phyloP scores from a whole-genome alignment of 2,113 vertebrate species.

The Lota lota region DNA sequence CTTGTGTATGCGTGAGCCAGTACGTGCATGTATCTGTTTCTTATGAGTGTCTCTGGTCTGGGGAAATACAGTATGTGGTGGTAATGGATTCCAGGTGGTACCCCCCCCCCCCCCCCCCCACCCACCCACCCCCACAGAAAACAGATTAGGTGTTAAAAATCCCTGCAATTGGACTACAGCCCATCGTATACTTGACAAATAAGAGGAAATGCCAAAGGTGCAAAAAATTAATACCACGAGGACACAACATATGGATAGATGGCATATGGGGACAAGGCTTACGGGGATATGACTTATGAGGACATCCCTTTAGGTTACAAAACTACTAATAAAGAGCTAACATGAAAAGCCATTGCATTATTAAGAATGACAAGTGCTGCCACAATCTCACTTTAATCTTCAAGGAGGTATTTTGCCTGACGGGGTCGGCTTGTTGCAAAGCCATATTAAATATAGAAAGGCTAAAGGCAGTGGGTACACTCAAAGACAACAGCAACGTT shows the following conservation, averaged over 20 bases:
- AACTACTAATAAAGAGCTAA: not conserved
- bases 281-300: too few species aligned
- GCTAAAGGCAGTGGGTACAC: constrained; percentile 35
- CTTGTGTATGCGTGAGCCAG: constrained; percentile 6
- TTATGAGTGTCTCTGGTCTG: not conserved
- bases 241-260: constrained; percentile 6
- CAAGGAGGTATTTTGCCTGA: constrained; percentile 66
- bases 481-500: constrained; percentile 39
- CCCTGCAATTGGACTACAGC: constrained; percentile 20
- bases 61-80: constrained; percentile 18
- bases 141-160: constrained; percentile 40
- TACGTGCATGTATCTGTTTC: not conserved
- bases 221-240: constrained; percentile 24
- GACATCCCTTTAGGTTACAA: too few species aligned
- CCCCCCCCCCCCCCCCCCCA: constrained; percentile 8
- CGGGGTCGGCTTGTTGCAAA: constrained; percentile 48
- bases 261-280: too few species aligned
- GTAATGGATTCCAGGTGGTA: constrained; percentile 55
- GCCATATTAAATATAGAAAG: constrained; percentile 44
- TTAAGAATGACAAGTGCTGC: constrained; percentile 35
- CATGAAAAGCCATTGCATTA: not conserved
- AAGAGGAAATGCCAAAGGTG: constrained; percentile 14
- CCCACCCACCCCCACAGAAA: constrained; percentile 26
- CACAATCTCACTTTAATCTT: constrained; percentile 65
- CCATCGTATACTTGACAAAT: constrained; percentile 22